These are phyloP conservation scores for Myathropa florea DNA, from an alignment of 2,888 invertebrate species.

Conservation along the genomic window DNA sequence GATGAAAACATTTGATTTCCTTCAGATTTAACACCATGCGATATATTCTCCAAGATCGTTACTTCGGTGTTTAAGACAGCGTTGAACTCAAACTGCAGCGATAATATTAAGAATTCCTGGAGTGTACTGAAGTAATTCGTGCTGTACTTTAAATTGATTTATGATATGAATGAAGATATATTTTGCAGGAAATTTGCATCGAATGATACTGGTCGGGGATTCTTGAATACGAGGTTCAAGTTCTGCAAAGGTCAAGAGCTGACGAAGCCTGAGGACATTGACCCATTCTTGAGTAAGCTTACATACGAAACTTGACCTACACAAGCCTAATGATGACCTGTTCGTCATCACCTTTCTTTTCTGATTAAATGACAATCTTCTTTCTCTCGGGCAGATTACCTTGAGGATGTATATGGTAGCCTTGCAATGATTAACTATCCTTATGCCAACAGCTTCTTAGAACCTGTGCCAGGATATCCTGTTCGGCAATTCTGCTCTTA, in stretches of 20 bases:
- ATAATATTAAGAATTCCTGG: constrained; percentile 91
- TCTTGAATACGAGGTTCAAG: constrained; percentile 87
- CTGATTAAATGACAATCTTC: no score
- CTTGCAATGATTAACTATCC: constrained; percentile 98
- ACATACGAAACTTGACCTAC: not conserved
- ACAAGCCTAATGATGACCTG: no score
- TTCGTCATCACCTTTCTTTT: no score
- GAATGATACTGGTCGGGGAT: constrained; percentile 85
- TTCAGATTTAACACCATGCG: constrained; percentile 86
- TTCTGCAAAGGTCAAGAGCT: constrained; percentile 84
- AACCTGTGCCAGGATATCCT: constrained; percentile 92
- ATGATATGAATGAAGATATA: not conserved
- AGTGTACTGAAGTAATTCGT: constrained; percentile 84
- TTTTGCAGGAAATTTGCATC: constrained; percentile 81
- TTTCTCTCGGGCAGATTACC: constrained; percentile 82
- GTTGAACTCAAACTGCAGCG: constrained; percentile 83
- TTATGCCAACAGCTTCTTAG: constrained; percentile 91
- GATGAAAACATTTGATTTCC: not conserved
- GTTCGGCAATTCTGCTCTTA: constrained; percentile 85
- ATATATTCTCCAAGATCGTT: constrained; percentile 88
- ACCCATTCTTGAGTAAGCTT: constrained; percentile 72
- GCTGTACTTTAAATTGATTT: not conserved
- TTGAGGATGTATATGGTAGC: constrained; percentile 87
- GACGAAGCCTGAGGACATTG: constrained; percentile 82
- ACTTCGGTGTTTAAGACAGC: constrained; percentile 86